Base-by-base conservation (phyloP, 2,113 vertebrate genomes). In the Sinocyclocheilus grahami region DNA sequence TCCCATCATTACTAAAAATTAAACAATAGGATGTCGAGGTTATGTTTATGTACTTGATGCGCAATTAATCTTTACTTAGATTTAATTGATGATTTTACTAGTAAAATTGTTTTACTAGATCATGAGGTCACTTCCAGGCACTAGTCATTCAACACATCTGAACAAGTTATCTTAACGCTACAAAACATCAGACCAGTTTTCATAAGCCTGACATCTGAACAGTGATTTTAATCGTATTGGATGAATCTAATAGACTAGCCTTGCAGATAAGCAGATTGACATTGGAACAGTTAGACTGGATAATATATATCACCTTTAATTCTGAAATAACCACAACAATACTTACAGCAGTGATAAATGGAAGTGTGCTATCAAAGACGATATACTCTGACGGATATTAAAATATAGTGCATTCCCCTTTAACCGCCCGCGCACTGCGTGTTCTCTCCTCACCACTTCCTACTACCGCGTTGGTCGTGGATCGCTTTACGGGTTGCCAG, bases 381-480 rank as follows among this genome's bases (percentile, higher is more conserved):
- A 13, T 37, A 14, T 58, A 69, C 20, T 69, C 9, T 18, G 39
- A 22, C 4, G n/a, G 24, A 82, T 67, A 67, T 13, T 51, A 16
- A 24, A 37, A 22, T 60, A 33, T 55, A 1, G 27, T 7, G 30
- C 20, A 58, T 0, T 82, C 33, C 1, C 37, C 22, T 81, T 46
- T 63, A n/a, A 24, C 37, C 27, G 48, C 81, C 46, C 18, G 10
- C 42, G 24, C 24, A 39, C 81, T 53, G 16, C 20, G 18, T 27
- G 5, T 51, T 67, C 9, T 65, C 37, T 67, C 13, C n/a, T 30
- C 10, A 13, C 12, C 75, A 86, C 75, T 86, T 86, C 85, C 77
- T 86, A 81, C 63, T 86, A 80, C 65, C 85, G 85, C 77, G 74
- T 83, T 71, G 81, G 55, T 72, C 46, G 4, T 2, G 67, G 10